Evolutionary conservation across 2,113 vertebrate genomes (phyloP).

Genomic region (Panurus biarmicus): DNA sequence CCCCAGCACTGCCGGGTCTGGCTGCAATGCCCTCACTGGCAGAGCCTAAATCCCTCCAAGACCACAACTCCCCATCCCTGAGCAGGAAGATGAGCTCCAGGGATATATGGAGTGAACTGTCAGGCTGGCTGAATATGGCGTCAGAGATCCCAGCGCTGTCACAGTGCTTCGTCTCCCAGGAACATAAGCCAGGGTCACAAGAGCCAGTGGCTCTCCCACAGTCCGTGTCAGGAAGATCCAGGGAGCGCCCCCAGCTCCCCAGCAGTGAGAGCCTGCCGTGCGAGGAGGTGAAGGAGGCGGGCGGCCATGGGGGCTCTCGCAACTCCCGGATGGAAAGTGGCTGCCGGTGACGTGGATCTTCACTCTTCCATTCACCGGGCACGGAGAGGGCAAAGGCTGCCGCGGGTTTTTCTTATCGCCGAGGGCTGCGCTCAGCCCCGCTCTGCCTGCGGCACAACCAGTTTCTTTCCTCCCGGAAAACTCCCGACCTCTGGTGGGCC

Average conservation of each 20-base stretch:
- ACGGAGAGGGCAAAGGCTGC: not conserved
- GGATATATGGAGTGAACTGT: fast-evolving
- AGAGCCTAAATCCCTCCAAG: not conserved
- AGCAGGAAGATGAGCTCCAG: not conserved
- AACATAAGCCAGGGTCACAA: too few species aligned
- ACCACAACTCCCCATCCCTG: not conserved
- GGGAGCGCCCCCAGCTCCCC: not conserved
- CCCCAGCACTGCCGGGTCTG: not conserved
- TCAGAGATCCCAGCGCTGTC: not conserved
- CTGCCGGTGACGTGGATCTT: not conserved
- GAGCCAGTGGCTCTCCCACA: not conserved
- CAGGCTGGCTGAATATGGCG: not conserved
- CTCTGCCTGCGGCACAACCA: not conserved
- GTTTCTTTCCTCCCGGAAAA: not conserved
- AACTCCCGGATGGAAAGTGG: not conserved
- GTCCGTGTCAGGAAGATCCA: fast-evolving
- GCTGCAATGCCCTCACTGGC: not conserved
- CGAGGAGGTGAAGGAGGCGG: fast-evolving
- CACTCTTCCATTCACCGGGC: not conserved
- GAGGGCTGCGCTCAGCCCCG: not conserved
- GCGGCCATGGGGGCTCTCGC: fast-evolving
- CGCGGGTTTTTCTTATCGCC: not conserved
- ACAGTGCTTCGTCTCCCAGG: fast-evolving
- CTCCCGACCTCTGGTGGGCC: fast-evolving
- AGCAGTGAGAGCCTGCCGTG: not conserved